These are phyloP conservation scores for Pteruthius melanotis DNA, from an alignment of 2,113 vertebrate genomes.

Conservation along the genomic window DNA sequence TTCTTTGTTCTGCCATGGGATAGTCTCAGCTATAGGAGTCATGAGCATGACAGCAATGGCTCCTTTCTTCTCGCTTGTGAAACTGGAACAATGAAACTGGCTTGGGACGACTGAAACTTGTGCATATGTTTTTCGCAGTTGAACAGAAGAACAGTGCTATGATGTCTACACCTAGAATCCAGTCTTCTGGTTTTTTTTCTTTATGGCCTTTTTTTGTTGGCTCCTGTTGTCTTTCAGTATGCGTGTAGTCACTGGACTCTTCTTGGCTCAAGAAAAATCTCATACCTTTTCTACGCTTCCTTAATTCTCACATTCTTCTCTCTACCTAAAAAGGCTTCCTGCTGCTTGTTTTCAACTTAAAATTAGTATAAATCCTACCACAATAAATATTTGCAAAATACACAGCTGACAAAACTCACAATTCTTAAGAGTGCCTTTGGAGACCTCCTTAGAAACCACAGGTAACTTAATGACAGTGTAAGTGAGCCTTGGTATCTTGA, in stretches of 20 bases:
- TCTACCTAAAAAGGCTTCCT: background rate
- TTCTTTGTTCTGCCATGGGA: background rate
- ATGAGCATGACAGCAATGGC: fast-evolving
- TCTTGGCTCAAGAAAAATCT: background rate
- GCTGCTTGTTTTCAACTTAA: background rate
- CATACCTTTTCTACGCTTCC: background rate
- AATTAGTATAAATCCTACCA: background rate
- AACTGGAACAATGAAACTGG: background rate
- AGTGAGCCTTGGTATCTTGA: background rate
- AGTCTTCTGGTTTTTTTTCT: background rate
- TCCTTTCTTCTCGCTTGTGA: background rate
- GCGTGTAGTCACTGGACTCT: background rate
- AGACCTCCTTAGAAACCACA: background rate
- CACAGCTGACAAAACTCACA: background rate
- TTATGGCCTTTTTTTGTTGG: background rate
- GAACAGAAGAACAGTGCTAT: background rate
- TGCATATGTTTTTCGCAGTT: background rate
- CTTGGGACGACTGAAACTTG: background rate
- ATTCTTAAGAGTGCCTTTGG: background rate
- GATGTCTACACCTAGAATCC: background rate
- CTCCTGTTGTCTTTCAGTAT: background rate
- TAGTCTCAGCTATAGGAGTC: background rate
- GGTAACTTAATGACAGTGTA: background rate
- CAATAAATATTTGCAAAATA: background rate
- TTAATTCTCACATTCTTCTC: background rate